Evolutionary conservation across 2,888 invertebrate genomes (phyloP), one percentile per base, ranked within the genome.

Genomic region (Priocnemis perturbator): DNA sequence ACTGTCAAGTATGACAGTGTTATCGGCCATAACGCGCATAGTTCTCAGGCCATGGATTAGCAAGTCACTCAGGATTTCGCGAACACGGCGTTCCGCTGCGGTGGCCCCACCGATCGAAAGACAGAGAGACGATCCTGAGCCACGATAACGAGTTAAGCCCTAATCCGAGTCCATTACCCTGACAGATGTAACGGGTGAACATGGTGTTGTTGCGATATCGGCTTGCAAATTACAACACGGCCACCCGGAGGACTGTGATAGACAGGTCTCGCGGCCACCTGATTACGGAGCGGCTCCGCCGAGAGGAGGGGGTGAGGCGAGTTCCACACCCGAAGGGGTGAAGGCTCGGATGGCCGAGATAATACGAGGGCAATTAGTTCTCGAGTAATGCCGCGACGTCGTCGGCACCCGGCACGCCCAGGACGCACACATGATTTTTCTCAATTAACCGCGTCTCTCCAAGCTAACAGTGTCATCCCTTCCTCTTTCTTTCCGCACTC

Each of bases 161-260:
- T 83, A 81, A 84, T 84, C 83, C 83, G 74, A 80, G 82, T 85
- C 85, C 82, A 85, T 86, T 85, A 86, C 82, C 78, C 75, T 84
- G 86, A 86, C 85, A 86, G 85, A 85, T 85, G 84, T 85, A 85
- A 84, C 82, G 78, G 37, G 79, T 78, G 81, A 82, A 83, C 79
- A 78, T 69, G 76, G 74, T 77, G 78, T 78, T 73, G 75, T 77
- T 74, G 76, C 74, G 79, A 82, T 83, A 85, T 84, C 79, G 83
- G 83, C 82, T 79, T 85, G 83, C 85, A 85, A 86, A 86, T 86
- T 85, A 83, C 86, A 82, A 81, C 84, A 81, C 76, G 77, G 77
- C 80, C 82, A 84, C 83, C 81, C 83, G 84, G 78, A 78, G 81
- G 77, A 76, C 78, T 81, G 81, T 82, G 82, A 82, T 82, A 80